Evolutionary conservation across 2,888 invertebrate species (phyloP).

Genomic region (Monochamus alternatus): DNA sequence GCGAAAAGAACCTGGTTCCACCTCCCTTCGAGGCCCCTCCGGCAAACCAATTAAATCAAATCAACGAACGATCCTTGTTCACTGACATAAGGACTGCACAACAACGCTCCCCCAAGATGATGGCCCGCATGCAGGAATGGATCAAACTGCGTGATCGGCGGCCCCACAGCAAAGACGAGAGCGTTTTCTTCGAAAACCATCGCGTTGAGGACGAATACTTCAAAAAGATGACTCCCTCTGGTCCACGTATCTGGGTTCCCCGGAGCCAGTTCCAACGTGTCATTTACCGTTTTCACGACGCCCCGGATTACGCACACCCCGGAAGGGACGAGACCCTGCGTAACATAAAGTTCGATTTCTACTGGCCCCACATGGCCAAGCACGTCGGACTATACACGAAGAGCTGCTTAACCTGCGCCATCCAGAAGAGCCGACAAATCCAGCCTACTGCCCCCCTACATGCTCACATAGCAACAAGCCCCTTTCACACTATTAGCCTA

Average conservation of each 20-base stretch:
- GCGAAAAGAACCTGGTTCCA: background rate
- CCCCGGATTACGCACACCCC: background rate
- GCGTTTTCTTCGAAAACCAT: too few relatives aligned
- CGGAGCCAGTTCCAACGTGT: background rate
- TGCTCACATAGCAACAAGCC: background rate
- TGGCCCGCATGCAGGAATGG: too few relatives aligned
- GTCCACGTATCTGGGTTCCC: background rate
- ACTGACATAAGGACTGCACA: too few relatives aligned
- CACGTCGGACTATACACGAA: constrained; percentile 15
- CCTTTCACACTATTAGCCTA: too few relatives aligned
- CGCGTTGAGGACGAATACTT: background rate
- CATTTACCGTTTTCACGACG: constrained; percentile 20
- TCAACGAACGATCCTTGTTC: too few relatives aligned
- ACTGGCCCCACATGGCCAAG: constrained; percentile 21
- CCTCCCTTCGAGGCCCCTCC: background rate
- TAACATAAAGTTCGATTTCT: background rate
- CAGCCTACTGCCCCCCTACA: constrained; percentile 5
- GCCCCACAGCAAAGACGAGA: too few relatives aligned
- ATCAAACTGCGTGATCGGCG: too few relatives aligned
- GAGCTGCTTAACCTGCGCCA: background rate
- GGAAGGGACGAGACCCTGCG: constrained; percentile 28
- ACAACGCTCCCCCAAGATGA: background rate
- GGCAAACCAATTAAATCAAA: too few relatives aligned
- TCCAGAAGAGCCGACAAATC: background rate
- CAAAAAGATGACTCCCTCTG: background rate